Conservation (phyloP, 2,113 vertebrate genomes). For the Spilogale gracilis region DNA sequence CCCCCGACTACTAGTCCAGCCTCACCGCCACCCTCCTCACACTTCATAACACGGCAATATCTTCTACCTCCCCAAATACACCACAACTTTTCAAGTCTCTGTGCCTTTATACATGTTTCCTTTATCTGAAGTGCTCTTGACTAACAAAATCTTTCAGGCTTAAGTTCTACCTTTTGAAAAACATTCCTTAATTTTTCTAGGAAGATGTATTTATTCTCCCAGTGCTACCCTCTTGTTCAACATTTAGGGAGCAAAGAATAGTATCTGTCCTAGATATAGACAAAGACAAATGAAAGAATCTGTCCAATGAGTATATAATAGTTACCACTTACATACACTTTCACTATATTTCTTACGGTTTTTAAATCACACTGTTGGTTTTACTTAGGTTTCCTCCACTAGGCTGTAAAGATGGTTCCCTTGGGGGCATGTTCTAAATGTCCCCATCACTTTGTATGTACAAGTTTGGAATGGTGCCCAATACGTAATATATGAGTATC, state of each 20-base stretch:
- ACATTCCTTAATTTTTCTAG: not conserved
- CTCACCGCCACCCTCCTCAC: not conserved
- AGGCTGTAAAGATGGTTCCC: not conserved
- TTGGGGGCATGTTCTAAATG: not conserved
- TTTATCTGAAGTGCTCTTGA: not conserved
- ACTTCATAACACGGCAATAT: not conserved
- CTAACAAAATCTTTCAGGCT: conserved; percentile 11
- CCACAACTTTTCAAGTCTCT: not conserved
- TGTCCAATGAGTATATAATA: not conserved
- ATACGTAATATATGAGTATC: not conserved
- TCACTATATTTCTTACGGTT: not conserved
- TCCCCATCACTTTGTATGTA: not conserved
- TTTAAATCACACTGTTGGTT: not conserved
- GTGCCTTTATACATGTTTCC: not conserved
- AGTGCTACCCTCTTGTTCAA: not conserved
- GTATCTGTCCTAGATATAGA: not conserved
- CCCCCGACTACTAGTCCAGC: not conserved
- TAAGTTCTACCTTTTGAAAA: not conserved
- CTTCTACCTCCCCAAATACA: not conserved
- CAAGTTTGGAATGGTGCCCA: not conserved
- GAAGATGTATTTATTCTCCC: not conserved
- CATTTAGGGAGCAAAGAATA: not conserved
- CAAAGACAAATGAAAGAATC: not conserved
- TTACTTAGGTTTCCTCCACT: conserved; percentile 2
- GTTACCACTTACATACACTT: not conserved